Base-by-base conservation (phyloP, 2,113 vertebrate species). In the Spheniscus mendiculus region DNA sequence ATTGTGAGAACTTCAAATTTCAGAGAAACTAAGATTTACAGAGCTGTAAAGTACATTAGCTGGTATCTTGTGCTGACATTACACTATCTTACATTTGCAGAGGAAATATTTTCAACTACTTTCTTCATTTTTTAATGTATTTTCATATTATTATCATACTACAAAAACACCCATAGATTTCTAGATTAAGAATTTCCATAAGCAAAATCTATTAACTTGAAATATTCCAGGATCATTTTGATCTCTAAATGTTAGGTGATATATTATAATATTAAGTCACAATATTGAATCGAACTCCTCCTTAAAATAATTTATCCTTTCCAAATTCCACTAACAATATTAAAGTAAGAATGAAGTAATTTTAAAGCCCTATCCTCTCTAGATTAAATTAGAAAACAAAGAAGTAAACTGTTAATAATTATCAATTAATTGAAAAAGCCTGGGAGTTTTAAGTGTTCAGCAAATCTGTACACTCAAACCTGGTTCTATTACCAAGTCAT, bases 1-100 rank as follows among this genome's bases (percentile, higher is more conserved):
- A 56, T 52, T 95, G 36, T 82, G 38, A 89, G 65, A 95, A 90
- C 47, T 93, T 91, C 38, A 83, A 5, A 92, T 93, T 93, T 92
- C 76, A 93, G 66, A 94, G 50, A 88, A 93, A 69, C 11, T 47
- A 50, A 73, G 40, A 90, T 93, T 72, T 95, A 67, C 27, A 71
- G 65, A 95, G 50, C 32, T 86, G 40, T 74, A 85, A 61, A 38
- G 20, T 55, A 72, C 49, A 30, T 63, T 83, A 88, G 15, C 34
- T 8, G 12, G 27, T 72, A 85, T 83, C 86, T 83, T 93, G 19
- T 92, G 56, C 53, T 95, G 76, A 92, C 30, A 61, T 73, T 77
- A 67, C 61, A 77, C 17, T 90, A 70, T 78, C 89, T 95, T 87
- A 84, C 38, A 72, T 56, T 47, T 55, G 34, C 45, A 96, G 62